Conservation (phyloP, 1,140 invertebrate species). For the Popillia japonica region DNA sequence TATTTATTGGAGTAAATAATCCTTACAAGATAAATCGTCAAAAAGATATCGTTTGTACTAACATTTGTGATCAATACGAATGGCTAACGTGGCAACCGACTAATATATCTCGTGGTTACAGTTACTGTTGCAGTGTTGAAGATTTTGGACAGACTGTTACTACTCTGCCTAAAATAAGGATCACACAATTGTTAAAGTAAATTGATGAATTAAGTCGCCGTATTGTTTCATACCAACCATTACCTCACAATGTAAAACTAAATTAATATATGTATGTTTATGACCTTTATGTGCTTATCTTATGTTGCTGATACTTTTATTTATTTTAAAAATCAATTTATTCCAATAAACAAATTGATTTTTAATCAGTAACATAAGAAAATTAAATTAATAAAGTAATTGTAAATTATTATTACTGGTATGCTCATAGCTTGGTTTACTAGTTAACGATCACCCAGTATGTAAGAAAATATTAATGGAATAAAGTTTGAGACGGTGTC, state of each 20-base stretch:
- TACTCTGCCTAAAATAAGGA: constrained; percentile 62
- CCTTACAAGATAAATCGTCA: constrained; percentile 62
- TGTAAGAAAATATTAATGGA: too few relatives aligned
- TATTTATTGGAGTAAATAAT: constrained; percentile 72
- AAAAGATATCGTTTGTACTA: constrained; percentile 65
- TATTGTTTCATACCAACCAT: neutral
- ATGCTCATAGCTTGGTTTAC: too few relatives aligned
- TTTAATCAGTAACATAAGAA: too few relatives aligned
- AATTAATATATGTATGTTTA: neutral
- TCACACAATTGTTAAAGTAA: constrained; percentile 45
- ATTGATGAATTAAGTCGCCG: neutral
- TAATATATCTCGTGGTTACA: constrained; percentile 67
- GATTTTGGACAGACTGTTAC: constrained; percentile 67
- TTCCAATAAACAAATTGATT: too few relatives aligned
- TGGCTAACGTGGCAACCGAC: constrained; percentile 65
- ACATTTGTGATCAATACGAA: constrained; percentile 63
- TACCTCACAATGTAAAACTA: neutral
- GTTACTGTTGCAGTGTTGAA: constrained; percentile 71
- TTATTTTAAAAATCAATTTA: too few relatives aligned
- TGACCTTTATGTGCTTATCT: too few relatives aligned
- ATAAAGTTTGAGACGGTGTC: too few relatives aligned
- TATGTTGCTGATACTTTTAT: too few relatives aligned
- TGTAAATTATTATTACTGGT: too few relatives aligned
- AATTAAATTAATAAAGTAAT: too few relatives aligned
- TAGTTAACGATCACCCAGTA: too few relatives aligned